Conservation (phyloP, 2,113 vertebrate genomes). For the Laticauda laticaudata region DNA sequence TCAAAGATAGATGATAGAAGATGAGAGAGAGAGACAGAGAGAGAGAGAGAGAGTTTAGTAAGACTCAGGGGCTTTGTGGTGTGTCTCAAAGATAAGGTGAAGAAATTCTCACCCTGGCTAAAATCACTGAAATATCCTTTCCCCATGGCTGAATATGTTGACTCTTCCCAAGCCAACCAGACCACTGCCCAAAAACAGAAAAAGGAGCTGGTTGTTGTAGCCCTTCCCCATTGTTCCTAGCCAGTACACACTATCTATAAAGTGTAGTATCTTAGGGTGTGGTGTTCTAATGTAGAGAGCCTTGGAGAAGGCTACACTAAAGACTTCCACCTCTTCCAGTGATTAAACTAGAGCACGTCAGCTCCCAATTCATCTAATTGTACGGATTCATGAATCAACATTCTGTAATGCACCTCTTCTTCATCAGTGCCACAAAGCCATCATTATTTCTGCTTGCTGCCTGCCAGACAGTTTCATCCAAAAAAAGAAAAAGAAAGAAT, state of each 20-base stretch:
- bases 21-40: no score
- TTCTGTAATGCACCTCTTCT: not conserved
- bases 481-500: not conserved
- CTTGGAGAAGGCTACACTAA: not conserved
- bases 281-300: not conserved
- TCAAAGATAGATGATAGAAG: no score
- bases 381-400: not conserved
- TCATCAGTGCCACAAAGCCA: not conserved
- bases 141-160: not conserved
- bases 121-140: not conserved
- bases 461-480: not conserved
- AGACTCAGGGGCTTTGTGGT: not conserved
- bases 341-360: not conserved
- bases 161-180: not conserved
- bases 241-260: not conserved
- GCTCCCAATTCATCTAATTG: not conserved
- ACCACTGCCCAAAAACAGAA: not conserved
- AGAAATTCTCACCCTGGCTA: not conserved
- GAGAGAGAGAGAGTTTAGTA: not conserved
- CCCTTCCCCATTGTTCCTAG: not conserved
- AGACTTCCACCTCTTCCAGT: not conserved
- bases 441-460: not conserved
- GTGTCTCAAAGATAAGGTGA: not conserved
- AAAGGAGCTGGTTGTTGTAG: not conserved
- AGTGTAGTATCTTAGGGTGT: not conserved